These are phyloP conservation scores for Cephonodes hylas DNA, from an alignment of 2,888 invertebrate species.

Conservation along the genomic window DNA sequence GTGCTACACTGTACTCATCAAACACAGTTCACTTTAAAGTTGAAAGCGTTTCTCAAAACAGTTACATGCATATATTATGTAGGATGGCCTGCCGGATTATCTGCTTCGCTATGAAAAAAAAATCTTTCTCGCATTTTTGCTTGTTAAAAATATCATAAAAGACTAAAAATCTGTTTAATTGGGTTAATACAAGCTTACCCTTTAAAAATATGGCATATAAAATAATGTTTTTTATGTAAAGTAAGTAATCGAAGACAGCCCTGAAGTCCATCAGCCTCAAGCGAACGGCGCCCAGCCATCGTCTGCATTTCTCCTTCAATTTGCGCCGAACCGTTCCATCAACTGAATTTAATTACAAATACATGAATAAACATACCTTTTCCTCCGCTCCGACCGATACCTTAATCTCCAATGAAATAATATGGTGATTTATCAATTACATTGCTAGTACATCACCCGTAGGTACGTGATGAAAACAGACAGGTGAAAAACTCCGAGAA, in stretches of 20 bases:
- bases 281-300: slow-evolving; percentile 22
- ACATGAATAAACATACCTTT: slow-evolving; percentile 51
- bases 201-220: background rate
- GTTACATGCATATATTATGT: no score
- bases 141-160: no score
- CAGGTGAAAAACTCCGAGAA: background rate
- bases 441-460: no score
- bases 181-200: no score
- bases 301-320: slow-evolving; percentile 42
- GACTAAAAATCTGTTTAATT: no score
- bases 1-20: no score
- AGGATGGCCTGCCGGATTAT: no score
- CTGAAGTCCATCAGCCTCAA: slow-evolving; percentile 18
- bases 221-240: background rate
- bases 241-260: background rate
- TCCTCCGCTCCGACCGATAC: slow-evolving; percentile 9
- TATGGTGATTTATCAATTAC: no score
- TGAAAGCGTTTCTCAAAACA: no score
- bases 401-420: background rate
- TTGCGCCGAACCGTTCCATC: slow-evolving; percentile 40
- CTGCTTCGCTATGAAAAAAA: no score
- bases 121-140: no score
- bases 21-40: no score
- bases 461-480: background rate
- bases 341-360: slow-evolving; percentile 50